These are phyloP conservation scores for Drosophila mettleri DNA, from an alignment of 2,888 invertebrate species.

Conservation along the genomic window DNA sequence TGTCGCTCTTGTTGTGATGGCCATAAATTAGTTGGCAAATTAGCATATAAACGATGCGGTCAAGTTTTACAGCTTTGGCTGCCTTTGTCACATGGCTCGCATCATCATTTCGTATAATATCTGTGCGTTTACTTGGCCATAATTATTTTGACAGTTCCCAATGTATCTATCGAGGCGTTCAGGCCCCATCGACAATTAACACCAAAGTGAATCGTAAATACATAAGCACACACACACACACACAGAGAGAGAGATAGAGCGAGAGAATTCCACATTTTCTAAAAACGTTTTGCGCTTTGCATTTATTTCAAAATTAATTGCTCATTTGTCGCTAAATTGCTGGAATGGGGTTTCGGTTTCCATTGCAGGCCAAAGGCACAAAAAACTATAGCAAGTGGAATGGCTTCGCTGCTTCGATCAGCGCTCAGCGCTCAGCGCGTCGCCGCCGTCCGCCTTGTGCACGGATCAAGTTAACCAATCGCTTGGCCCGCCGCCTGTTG, in stretches of 20 bases:
- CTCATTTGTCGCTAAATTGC: conserved; percentile 84
- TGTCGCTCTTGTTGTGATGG: conserved; percentile 77
- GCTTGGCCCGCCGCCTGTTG: conserved; percentile 57
- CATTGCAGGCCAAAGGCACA: conserved; percentile 53
- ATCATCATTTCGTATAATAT: conserved; percentile 43
- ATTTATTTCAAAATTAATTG: conserved; percentile 84
- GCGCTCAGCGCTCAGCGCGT: no score
- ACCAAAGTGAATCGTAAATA: conserved; percentile 10
- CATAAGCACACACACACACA: not conserved
- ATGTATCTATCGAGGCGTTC: conserved; percentile 17
- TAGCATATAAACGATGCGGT: conserved; percentile 76
- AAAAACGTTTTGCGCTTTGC: conserved; percentile 52
- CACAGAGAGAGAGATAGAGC: no score
- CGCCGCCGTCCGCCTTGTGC: conserved; percentile 1
- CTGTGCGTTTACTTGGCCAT: conserved; percentile 13
- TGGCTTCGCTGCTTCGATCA: conserved; percentile 30
- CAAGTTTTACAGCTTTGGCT: conserved; percentile 60
- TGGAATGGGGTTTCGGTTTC: conserved; percentile 82
- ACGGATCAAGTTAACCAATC: conserved; percentile 43
- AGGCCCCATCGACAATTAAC: conserved; percentile 16
- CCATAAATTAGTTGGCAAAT: conserved; percentile 72
- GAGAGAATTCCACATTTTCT: conserved; percentile 25
- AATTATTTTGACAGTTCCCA: conserved; percentile 34
- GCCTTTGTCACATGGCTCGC: conserved; percentile 59
- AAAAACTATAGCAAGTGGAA: conserved; percentile 68